These are phyloP conservation scores for Astreopora myriophthalma DNA, from an alignment of 64 coral and sea anemone species.

Conservation along the genomic window DNA sequence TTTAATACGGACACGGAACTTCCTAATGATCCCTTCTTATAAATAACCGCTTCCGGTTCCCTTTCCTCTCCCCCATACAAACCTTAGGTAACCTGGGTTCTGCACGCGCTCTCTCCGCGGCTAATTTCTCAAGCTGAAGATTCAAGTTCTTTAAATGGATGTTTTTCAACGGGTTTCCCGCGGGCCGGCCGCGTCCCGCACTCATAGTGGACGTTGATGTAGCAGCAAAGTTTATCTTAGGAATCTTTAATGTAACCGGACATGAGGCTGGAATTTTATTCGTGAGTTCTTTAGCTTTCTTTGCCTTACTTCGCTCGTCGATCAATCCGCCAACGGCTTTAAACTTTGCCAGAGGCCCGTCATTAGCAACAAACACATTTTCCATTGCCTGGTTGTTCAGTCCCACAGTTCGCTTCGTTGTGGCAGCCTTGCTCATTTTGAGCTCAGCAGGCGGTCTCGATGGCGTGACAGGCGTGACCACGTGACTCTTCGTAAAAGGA, in stretches of 20 bases:
- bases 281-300: conserved; percentile 51
- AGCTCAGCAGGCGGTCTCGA: conserved; percentile 83
- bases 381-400: conserved; percentile 94
- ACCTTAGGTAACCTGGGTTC: conserved; percentile 80
- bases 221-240: conserved; percentile 99
- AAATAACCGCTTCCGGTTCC: not conserved
- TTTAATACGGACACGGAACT: too few species aligned
- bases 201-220: conserved; percentile 96
- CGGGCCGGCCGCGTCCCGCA: conserved; percentile 66
- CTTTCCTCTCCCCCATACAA: not conserved
- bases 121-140: conserved; percentile 81
- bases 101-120: conserved; percentile 55
- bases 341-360: conserved; percentile 74
- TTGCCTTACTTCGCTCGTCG: conserved; percentile 52
- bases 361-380: conserved; percentile 80
- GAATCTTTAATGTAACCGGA: conserved; percentile 71
- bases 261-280: conserved; percentile 53
- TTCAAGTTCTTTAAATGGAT: conserved; percentile 86
- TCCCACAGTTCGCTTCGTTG: conserved; percentile 79
- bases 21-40: not conserved
- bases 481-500: conserved; percentile 91
- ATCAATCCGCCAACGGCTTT: conserved; percentile 74
- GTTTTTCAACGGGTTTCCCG: conserved; percentile 77
- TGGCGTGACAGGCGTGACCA: conserved; percentile 87
- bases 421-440: conserved; percentile 82